A percentile compares a stretch with the other conserved stretches of the same genome.
Evolutionary conservation across 2,113 vertebrate genomes (phyloP).

Genomic region (Gavialis gangeticus): DNA sequence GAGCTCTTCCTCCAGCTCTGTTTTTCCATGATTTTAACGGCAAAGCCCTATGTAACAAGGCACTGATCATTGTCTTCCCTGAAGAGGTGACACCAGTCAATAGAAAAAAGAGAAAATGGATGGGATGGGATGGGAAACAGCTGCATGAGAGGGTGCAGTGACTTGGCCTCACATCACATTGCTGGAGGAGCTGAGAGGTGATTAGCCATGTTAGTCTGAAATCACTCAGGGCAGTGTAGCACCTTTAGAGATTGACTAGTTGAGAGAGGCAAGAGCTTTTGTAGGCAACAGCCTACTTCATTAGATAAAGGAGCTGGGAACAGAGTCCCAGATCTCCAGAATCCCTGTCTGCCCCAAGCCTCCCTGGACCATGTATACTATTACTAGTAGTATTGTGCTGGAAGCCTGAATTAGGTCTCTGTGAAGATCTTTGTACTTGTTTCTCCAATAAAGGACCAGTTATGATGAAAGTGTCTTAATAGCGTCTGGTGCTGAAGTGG

Average conservation of each 20-base stretch:
- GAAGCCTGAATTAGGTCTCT: not conserved
- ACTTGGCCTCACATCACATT: not conserved
- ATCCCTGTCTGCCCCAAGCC: not conserved
- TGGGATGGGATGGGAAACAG: not conserved
- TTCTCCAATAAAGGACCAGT: slow-evolving; percentile 43
- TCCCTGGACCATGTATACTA: not conserved
- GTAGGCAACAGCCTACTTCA: too few species aligned
- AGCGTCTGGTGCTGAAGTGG: slow-evolving; percentile 21
- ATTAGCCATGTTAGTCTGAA: too few species aligned
- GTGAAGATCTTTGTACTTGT: not conserved
- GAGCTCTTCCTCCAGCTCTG: too few species aligned
- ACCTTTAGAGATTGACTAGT: too few species aligned
- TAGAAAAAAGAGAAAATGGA: not conserved
- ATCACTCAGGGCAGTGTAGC: too few species aligned
- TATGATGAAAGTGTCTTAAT: slow-evolving; percentile 53
- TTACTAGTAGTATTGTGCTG: slow-evolving; percentile 2
- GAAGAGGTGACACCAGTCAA: not conserved
- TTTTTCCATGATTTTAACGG: too few species aligned
- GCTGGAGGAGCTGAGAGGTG: too few species aligned
- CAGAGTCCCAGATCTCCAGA: not conserved
- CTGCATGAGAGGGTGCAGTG: not conserved
- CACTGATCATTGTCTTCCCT: not conserved
- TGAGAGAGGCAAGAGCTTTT: too few species aligned
- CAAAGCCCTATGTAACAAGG: too few species aligned
- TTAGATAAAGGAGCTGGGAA: not conserved